Evolutionary conservation across 2,888 invertebrate species (phyloP).

Genomic region (Asteroscopus sphinx): DNA sequence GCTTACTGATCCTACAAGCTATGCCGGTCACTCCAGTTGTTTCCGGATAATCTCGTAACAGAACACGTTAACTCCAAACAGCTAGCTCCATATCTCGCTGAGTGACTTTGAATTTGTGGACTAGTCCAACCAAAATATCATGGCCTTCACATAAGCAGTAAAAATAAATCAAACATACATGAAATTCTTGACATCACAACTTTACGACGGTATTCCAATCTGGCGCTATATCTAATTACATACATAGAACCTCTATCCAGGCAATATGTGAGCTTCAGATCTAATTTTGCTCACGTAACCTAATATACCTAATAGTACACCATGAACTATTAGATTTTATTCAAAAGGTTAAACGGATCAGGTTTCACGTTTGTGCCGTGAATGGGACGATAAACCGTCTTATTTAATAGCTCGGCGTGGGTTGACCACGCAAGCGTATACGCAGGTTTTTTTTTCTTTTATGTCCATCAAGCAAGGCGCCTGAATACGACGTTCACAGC

Average conservation of each 20-base stretch:
- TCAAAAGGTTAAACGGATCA: conserved; percentile 74
- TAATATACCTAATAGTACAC: conserved; percentile 61
- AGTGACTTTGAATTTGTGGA: too few species aligned
- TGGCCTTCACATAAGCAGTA: conserved; percentile 4
- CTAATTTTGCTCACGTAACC: conserved; percentile 63
- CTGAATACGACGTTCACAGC: conserved; percentile 77
- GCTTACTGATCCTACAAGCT: too few species aligned
- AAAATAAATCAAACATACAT: conserved; percentile 33
- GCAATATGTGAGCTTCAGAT: conserved; percentile 43
- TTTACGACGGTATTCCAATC: conserved; percentile 33
- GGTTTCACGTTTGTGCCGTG: conserved; percentile 77
- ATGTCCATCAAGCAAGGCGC: conserved; percentile 83
- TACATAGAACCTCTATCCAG: conserved; percentile 25
- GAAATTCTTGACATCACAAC: conserved; percentile 18
- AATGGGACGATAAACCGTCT: conserved; percentile 83
- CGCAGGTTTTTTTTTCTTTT: conserved; percentile 69
- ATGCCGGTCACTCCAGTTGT: too few species aligned
- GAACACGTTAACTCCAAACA: too few species aligned
- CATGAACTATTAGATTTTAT: conserved; percentile 67
- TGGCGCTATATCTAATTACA: conserved; percentile 40
- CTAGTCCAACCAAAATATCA: too few species aligned
- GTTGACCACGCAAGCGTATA: conserved; percentile 67
- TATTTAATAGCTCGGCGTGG: conserved; percentile 81
- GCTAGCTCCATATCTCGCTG: too few species aligned
- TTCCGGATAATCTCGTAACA: too few species aligned